phyloP scores from a whole-genome alignment of 2,797 vertebrate genomes.

The Epinephelus coioides region DNA sequence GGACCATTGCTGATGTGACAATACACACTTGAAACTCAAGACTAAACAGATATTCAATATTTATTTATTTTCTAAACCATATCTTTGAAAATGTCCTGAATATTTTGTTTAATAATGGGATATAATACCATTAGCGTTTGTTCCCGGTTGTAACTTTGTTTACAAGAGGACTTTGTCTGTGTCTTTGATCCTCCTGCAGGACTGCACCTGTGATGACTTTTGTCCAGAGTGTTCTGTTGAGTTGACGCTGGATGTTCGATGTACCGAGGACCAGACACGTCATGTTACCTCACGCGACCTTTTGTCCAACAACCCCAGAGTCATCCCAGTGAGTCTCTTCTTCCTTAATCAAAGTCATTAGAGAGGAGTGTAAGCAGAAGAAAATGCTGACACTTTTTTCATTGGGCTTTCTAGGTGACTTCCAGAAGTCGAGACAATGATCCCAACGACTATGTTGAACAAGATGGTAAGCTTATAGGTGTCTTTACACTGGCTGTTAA shows the following conservation, averaged over 20 bases:
- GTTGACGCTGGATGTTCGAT: slow-evolving; percentile 94
- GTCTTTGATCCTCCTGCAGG: slow-evolving; percentile 78
- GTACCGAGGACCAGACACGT: slow-evolving; percentile 96
- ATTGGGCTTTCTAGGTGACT: slow-evolving; percentile 88
- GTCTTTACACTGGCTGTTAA: background rate
- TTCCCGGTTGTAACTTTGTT: background rate
- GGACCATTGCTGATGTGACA: background rate
- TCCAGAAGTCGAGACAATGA: slow-evolving; percentile 97
- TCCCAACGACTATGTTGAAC: slow-evolving; percentile 97
- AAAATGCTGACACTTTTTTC: background rate
- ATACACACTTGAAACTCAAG: background rate
- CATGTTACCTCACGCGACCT: slow-evolving; percentile 96
- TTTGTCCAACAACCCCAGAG: slow-evolving; percentile 95
- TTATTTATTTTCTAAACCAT: background rate
- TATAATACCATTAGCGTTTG: too few relatives aligned
- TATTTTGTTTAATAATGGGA: background rate
- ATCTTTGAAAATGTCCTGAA: background rate
- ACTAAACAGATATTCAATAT: background rate
- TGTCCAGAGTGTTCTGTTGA: slow-evolving; percentile 98
- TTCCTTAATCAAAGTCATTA: accelerated
- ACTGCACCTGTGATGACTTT: slow-evolving; percentile 98
- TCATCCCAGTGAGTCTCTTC: slow-evolving; percentile 91
- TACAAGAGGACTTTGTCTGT: background rate
- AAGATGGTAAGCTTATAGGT: slow-evolving; percentile 88
- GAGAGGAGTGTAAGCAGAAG: background rate